Base-by-base conservation (phyloP, 2,888 invertebrate genomes). In the Hecatera dysodea region DNA sequence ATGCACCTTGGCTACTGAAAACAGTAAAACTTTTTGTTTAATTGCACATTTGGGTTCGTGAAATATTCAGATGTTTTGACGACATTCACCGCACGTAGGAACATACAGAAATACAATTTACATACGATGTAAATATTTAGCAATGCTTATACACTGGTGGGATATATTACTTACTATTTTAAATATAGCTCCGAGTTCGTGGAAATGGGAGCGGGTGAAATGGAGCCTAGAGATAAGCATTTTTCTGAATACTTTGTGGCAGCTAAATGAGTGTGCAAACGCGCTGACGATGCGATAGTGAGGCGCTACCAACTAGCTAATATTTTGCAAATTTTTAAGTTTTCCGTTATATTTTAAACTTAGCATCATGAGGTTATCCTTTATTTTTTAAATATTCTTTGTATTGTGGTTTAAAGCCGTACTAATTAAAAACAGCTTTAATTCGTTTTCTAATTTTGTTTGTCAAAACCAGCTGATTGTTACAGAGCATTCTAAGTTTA, bases 171-270 rank as follows among this genome's bases (percentile, higher is more conserved):
- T 15, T 57, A 44, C 33, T 29, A 67, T 80, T 80, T 75, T 46
- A 33, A 62, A 67, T 56, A 55, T 46, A 81, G 19, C 48, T n/a
- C 24, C 22, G 42, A 44, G 66, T 44, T 81, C 22, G 46, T 33
- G 53, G 39, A 61, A 67, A 65, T 62, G 61, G 48, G 33, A 48
- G 66, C 68, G 19, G 62, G 80, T 69, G 63, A 80, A 78, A 73
- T 69, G 69, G 50, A 79, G 80, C 52, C 57, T 39, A 67, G 69
- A 78, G 82, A 78, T 78, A 82, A 78, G 61, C 15, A 62, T 74
- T 74, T 72, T 82, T 82, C 72, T 69, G 65, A 52, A 72, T 24
- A 67, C 12, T 81, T 63, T 53, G 56, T 56, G 63, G 55, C n/a
- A 60, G 63, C 33, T 70, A 64, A 79, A 68, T 75, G 52, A 78